A percentile compares a stretch with the other conserved stretches of the same genome.
Conservation (phyloP, 2,888 invertebrate species). For the Cacoxenus indagator region DNA sequence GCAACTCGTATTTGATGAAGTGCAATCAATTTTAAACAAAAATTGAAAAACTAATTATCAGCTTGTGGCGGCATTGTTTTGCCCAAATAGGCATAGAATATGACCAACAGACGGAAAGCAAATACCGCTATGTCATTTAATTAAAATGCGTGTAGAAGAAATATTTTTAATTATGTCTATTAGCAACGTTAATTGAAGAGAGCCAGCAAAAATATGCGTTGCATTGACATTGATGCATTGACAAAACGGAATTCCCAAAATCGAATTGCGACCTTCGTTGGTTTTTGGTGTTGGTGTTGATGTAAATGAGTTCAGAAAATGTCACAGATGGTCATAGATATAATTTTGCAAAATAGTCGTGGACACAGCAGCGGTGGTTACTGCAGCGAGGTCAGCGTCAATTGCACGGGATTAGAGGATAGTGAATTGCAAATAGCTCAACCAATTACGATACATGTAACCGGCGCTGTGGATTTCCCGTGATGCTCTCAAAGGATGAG, state of each 20-base stretch:
- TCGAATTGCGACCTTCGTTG: background rate
- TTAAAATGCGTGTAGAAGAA: no score
- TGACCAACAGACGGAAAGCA: no score
- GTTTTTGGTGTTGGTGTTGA: background rate
- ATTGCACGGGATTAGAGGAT: background rate
- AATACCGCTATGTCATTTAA: no score
- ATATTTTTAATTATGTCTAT: background rate
- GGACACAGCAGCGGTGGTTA: background rate
- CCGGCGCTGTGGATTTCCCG: background rate
- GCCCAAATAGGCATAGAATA: no score
- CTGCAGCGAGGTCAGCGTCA: background rate
- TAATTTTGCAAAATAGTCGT: slow-evolving; percentile 3
- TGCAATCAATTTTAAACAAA: no score
- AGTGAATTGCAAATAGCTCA: background rate
- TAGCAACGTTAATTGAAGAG: background rate
- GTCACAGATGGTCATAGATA: slow-evolving; percentile 41
- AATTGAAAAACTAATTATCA: no score
- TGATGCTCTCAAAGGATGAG: no score
- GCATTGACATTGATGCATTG: background rate
- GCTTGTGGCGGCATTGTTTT: no score
- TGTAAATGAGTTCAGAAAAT: slow-evolving; percentile 28
- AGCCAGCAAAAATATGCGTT: background rate
- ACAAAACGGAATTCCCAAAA: background rate
- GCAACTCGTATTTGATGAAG: no score
- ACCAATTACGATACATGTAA: background rate